phyloP scores from a whole-genome alignment of 2,888 invertebrate genomes.

The Pelosia muscerda region DNA sequence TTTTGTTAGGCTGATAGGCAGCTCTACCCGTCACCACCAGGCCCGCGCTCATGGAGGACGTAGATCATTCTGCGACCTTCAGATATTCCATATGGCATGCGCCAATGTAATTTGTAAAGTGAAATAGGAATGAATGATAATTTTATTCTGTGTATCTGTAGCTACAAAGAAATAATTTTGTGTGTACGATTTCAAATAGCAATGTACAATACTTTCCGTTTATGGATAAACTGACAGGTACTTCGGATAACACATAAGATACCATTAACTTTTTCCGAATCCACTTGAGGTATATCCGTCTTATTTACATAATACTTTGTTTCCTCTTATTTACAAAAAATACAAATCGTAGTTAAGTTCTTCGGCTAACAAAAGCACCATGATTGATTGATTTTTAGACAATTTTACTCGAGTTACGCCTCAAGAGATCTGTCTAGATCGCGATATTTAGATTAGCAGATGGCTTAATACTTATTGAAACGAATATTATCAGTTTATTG shows the following conservation, averaged over 20 bases:
- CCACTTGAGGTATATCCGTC: background rate
- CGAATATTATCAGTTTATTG: background rate
- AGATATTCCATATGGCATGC: background rate
- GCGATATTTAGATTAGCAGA: conserved; percentile 3
- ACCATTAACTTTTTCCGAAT: background rate
- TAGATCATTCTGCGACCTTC: too few species aligned
- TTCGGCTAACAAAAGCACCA: conserved; percentile 6
- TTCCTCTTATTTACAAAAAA: conserved; percentile 11
- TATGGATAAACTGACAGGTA: background rate
- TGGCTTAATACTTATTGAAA: background rate
- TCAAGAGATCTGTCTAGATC: background rate
- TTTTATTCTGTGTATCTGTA: background rate
- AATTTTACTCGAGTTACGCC: background rate
- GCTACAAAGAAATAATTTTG: background rate
- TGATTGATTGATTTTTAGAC: conserved; percentile 13
- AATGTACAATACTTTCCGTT: background rate
- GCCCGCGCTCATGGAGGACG: too few species aligned
- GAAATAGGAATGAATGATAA: background rate
- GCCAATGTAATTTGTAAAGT: background rate
- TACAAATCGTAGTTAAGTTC: conserved; percentile 9
- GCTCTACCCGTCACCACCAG: too few species aligned
- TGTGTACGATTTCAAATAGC: background rate
- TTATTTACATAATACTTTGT: background rate
- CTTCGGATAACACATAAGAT: background rate
- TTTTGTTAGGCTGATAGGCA: too few species aligned